These are phyloP conservation scores for Rhabdornis inornatus DNA, from an alignment of 2,113 vertebrate species.

Conservation along the genomic window DNA sequence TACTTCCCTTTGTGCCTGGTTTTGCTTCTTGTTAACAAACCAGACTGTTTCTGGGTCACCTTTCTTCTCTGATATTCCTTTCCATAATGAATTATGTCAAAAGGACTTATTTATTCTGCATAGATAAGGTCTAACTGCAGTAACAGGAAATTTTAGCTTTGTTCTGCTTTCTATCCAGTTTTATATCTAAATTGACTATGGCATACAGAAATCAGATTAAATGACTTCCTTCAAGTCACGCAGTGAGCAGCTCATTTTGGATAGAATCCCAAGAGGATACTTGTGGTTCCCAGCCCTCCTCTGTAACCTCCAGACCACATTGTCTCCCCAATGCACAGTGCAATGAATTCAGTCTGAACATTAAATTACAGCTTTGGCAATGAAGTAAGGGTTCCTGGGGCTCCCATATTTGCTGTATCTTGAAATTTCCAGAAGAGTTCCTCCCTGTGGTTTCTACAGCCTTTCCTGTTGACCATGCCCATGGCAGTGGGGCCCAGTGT, in stretches of 20 bases:
- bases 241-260: slow-evolving; percentile 26
- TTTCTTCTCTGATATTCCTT: neutral
- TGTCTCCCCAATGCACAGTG: slow-evolving; percentile 5
- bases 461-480: neutral
- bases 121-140: slow-evolving; percentile 3
- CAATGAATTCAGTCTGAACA: slow-evolving; percentile 41
- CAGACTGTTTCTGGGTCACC: neutral
- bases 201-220: slow-evolving; percentile 53
- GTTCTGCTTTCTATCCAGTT: slow-evolving; percentile 34
- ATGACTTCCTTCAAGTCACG: slow-evolving; percentile 13
- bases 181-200: slow-evolving; percentile 40
- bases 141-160: neutral
- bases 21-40: neutral
- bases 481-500: neutral
- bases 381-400: neutral
- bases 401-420: neutral
- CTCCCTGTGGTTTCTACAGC: neutral
- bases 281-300: slow-evolving; percentile 65
- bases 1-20: neutral
- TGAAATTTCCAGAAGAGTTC: slow-evolving; percentile 24
- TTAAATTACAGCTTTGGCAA: slow-evolving; percentile 30
- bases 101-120: neutral
- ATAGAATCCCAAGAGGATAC: slow-evolving; percentile 16
- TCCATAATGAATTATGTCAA: neutral
- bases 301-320: slow-evolving; percentile 59